phyloP scores from a whole-genome alignment of 2,888 invertebrate genomes.

The Phlogophora meticulosa region DNA sequence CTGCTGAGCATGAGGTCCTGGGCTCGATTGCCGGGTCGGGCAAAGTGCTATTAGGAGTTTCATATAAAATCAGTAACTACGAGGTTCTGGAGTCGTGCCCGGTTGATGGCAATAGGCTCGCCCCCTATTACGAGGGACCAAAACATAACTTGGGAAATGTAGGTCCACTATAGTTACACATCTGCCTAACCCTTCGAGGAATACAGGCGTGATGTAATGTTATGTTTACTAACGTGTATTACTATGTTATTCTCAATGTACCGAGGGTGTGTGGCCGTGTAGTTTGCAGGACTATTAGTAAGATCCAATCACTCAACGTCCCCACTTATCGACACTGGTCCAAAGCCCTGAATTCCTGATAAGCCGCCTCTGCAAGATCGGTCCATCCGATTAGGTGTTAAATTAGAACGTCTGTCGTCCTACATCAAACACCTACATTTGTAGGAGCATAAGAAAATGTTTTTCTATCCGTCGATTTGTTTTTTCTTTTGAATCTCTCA shows the following conservation, averaged over 20 bases:
- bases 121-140: no score
- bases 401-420: conserved; percentile 41
- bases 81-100: no score
- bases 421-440: conserved; percentile 10
- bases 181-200: no score
- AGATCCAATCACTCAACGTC: conserved; percentile 28
- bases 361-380: conserved; percentile 24
- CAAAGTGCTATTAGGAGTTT: no score
- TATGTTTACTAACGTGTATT: no score
- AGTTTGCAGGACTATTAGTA: conserved; percentile 22
- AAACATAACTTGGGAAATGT: no score
- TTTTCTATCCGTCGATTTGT: not conserved
- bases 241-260: not conserved
- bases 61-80: no score
- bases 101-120: no score
- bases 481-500: not conserved
- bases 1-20: no score
- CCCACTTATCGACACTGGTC: conserved; percentile 25
- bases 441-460: not conserved
- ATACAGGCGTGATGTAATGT: no score
- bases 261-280: not conserved
- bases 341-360: conserved; percentile 10
- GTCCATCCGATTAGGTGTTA: conserved; percentile 28
- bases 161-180: no score
- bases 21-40: no score